phyloP scores from a whole-genome alignment of 1,140 invertebrate genomes.

The Lepidotrigona ventralis region DNA sequence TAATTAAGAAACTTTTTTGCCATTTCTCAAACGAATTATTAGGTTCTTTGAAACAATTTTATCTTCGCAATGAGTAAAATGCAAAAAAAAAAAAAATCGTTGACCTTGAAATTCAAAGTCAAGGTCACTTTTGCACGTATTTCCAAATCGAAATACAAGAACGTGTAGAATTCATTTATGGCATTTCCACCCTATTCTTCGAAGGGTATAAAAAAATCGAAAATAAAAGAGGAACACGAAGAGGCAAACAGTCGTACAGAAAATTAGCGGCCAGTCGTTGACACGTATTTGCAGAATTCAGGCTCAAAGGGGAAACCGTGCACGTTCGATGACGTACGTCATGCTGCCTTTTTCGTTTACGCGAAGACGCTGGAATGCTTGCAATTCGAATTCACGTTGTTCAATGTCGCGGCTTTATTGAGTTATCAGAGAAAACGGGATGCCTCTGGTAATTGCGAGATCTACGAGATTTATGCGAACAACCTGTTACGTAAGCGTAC shows the following conservation, averaged over 20 bases:
- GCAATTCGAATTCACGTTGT: not conserved
- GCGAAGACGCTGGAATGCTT: not conserved
- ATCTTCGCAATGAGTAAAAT: too few relatives aligned
- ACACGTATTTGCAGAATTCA: not conserved
- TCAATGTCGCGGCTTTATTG: conserved; percentile 13
- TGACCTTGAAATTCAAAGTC: too few relatives aligned
- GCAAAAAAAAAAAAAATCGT: too few relatives aligned
- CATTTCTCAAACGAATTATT: too few relatives aligned
- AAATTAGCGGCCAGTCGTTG: not conserved
- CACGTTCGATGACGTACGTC: not conserved
- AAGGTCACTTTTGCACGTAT: too few relatives aligned
- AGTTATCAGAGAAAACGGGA: not conserved
- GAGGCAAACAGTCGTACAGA: not conserved
- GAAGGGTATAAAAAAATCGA: not conserved
- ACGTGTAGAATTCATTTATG: too few relatives aligned
- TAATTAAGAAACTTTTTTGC: too few relatives aligned
- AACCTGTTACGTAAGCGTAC: not conserved
- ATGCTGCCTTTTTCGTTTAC: not conserved
- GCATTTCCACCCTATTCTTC: not conserved
- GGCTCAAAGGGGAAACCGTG: not conserved
- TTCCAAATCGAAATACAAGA: too few relatives aligned
- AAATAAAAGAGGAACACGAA: too few relatives aligned
- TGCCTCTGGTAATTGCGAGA: not conserved
- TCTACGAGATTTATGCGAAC: not conserved
- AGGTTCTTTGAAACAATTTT: too few relatives aligned